Conservation (phyloP, 2,113 vertebrate species). For the Carassius auratus region DNA sequence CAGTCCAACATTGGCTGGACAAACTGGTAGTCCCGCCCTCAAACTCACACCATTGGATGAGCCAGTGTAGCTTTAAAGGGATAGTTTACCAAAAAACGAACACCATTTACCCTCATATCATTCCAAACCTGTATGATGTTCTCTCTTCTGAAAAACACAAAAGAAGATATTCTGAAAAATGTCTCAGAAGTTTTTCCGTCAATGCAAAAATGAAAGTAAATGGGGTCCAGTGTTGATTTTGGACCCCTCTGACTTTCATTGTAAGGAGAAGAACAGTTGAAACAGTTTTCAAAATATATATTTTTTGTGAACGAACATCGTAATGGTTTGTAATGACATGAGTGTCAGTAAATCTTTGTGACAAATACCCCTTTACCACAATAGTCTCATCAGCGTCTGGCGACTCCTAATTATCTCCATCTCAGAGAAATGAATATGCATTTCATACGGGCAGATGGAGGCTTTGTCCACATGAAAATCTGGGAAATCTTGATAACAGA, state of each 20-base stretch:
- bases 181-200: neutral
- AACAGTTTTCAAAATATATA: no score
- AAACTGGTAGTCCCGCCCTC: neutral
- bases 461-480: constrained; percentile 35
- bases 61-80: no score
- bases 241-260: no score
- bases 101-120: no score
- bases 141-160: neutral
- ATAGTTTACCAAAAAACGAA: no score
- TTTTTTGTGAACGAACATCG: no score
- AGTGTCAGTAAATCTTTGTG: no score
- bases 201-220: neutral
- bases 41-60: no score
- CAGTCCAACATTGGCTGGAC: neutral
- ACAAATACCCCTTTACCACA: neutral
- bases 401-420: constrained; percentile 47
- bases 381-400: neutral
- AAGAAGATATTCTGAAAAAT: neutral
- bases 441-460: constrained; percentile 41
- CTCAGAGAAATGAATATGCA: constrained; percentile 38
- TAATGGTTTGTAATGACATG: no score
- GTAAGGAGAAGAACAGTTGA: no score
- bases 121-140: no score
- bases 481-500: constrained; percentile 47
- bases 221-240: neutral